Evolutionary conservation across 2,797 vertebrate species (phyloP), one percentile per base, ranked within the genome.

Genomic region (Anabacerthia variegaticeps): DNA sequence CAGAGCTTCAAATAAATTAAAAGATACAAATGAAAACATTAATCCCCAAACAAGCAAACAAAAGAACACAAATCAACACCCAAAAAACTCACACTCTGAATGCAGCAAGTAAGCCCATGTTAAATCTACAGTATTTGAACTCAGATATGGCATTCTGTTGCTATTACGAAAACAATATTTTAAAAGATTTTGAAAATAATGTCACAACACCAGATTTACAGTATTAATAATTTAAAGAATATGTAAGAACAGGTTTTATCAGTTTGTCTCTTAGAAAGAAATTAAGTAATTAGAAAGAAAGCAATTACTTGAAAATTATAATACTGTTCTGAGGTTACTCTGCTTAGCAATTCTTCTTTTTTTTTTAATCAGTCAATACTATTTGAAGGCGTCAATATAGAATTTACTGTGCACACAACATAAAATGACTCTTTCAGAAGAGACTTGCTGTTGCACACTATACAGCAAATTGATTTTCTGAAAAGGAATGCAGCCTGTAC

Each of bases 381-480:
- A 89, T 96, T 94, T 97, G 97, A 97, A 98, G 96, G 96, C 96
- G 12, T 97, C 98, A 97, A 98, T 97, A 97, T 56, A 95, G 97
- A 97, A 97, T 98, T 97, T 97, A 97, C 97, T 96, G 95, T 96
- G 95, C 80, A 85, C 92, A 86, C 96, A 97, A 95, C 96, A 98
- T 98, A 99, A 99, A 99, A 98, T 98, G 98, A 98, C 98, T 98
- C 98, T 98, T 97, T 97, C 95, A 97, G 96, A 98, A 98, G 97
- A 98, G 98, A 93, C 97, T 95, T 97, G 96, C 94, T 97, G 95
- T 97, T 98, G 97, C 98, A 98, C 97, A 98, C 98, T 98, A 98
- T 98, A 98, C 97, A 97, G 98, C 98, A 97, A 98, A 99, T 99
- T 99, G 99, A 99, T 99, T 99, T 99, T 98, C 98, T 98, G 98